Evolutionary conservation across 2,888 invertebrate species (phyloP).

Genomic region (Lathronympha strigana): DNA sequence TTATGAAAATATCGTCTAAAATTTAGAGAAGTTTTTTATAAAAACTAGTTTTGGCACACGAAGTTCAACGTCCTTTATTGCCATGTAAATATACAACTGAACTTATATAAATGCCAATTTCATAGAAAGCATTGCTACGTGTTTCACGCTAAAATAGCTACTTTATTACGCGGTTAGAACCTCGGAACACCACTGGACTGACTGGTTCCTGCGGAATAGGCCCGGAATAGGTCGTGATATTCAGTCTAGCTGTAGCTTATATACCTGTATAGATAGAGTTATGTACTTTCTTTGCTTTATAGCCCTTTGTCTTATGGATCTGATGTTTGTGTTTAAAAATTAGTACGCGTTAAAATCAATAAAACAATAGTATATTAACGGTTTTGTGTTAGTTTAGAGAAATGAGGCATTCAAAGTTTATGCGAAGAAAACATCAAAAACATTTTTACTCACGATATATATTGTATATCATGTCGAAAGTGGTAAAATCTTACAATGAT

Average conservation of each 20-base stretch:
- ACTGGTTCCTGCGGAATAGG: conserved; percentile 64
- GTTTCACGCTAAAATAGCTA: conserved; percentile 61
- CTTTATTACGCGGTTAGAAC: conserved; percentile 58
- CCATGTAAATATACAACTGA: no score
- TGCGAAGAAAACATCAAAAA: neutral
- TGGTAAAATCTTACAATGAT: neutral
- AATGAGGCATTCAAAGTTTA: neutral
- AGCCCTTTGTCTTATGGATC: conserved; percentile 38
- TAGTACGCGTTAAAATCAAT: conserved; percentile 9
- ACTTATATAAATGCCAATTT: conserved; percentile 47
- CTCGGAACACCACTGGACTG: conserved; percentile 53
- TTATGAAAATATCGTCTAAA: no score
- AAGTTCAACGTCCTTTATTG: no score
- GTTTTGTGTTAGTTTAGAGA: neutral
- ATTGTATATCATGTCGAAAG: no score
- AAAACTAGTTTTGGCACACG: no score
- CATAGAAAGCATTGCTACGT: conserved; percentile 47
- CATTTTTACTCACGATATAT: no score
- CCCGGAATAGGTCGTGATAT: conserved; percentile 59
- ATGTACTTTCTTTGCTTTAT: conserved; percentile 22
- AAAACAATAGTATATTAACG: neutral
- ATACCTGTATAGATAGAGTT: neutral
- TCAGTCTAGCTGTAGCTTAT: conserved; percentile 39
- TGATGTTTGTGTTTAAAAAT: conserved; percentile 17
- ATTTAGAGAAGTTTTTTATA: no score